Evolutionary conservation across 2,797 vertebrate genomes (phyloP), one percentile per base, ranked within the genome.

Genomic region (Poecilia picta): DNA sequence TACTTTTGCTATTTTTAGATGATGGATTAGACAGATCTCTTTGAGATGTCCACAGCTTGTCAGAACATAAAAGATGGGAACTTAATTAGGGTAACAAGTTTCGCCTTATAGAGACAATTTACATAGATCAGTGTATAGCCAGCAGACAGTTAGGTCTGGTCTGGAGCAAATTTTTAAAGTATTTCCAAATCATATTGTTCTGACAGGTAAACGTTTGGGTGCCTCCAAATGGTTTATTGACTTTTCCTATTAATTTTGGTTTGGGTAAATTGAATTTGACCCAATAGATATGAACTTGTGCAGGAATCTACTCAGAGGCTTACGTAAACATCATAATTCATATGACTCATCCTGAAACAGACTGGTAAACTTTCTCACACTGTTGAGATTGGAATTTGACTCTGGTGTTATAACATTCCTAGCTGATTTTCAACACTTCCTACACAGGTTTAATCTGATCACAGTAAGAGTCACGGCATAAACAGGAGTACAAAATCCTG

Each of bases 381-480:
- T 33, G 10, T 33, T 5, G 2, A 62, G 4, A 41, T 7, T 1
- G 33, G n/a, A 62, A 77, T 62, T 62, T 62, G 57, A 62, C 28
- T 16, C 15, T 7, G 28, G 5, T 33, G 59, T 23, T 0, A 71
- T 72, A 62, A 6, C 8, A 59, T 74, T 57, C 51, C 18, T 76
- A 31, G 57, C 10, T 28, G 73, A 79, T 79, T 53, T 76, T 68
- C 28, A 74, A 28, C 57, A n/a, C 71, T 45, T 53, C 83, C 74
- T 33, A 70, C 73, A 46, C 31, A 41, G 39, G 18, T 47, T 72
- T 33, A 23, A 46, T 77, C 15, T 20, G 36, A 80, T 83, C 59
- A 49, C 36, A 59, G 80, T 25, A 7, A 2, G 16, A 72, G 75
- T 81, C 82, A 83, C 81, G 13, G 73, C 55, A n/a, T 59, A 76